Conservation (phyloP, 1,140 invertebrate genomes). For the Metaphire vulgaris region DNA sequence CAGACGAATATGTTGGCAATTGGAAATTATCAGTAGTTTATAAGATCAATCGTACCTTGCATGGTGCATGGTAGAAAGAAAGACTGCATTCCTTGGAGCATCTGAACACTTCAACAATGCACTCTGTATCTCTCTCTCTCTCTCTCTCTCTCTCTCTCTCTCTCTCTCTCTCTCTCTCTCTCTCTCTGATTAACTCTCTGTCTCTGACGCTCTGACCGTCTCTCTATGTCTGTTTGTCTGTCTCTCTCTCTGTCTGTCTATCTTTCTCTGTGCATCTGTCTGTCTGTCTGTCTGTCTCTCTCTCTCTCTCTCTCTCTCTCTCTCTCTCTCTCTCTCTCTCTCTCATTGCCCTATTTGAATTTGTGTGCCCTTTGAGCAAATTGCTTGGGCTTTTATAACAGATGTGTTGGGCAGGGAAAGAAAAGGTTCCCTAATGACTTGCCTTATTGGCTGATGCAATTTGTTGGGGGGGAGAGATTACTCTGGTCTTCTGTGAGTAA, state of each 20-base stretch:
- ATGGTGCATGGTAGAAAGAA: not conserved
- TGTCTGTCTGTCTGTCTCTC: slow-evolving; percentile 23
- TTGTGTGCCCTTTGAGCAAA: too few species aligned
- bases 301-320: slow-evolving; percentile 27
- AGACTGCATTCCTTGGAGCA: too few species aligned
- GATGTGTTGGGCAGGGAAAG: too few species aligned
- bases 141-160: not conserved
- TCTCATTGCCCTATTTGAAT: too few species aligned
- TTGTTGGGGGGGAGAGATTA: too few species aligned
- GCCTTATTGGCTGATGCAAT: too few species aligned
- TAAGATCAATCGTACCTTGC: not conserved
- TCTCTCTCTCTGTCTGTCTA: not conserved
- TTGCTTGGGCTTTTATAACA: too few species aligned
- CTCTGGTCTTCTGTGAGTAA: too few species aligned
- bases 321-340: slow-evolving; percentile 28
- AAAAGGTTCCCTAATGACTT: too few species aligned
- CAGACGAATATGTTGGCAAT: not conserved
- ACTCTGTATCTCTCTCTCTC: not conserved
- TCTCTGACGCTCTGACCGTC: not conserved
- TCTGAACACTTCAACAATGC: too few species aligned
- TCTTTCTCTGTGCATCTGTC: slow-evolving; percentile 22
- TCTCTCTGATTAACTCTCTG: not conserved
- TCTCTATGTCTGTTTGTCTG: not conserved
- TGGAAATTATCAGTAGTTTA: not conserved
- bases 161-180: not conserved